Evolutionary conservation across 2,888 invertebrate genomes (phyloP).

Genomic region (Meganola albula): DNA sequence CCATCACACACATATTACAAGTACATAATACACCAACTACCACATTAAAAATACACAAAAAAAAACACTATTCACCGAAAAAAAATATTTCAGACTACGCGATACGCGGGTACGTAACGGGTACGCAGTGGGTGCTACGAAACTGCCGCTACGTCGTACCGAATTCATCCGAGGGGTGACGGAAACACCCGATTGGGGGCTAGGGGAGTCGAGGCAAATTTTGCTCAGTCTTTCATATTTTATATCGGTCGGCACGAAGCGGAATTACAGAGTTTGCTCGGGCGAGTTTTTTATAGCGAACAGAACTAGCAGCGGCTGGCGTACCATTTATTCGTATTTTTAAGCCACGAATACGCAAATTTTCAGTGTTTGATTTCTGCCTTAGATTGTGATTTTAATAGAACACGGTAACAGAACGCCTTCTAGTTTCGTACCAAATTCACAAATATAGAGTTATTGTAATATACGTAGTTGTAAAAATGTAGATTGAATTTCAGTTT

Average conservation of each 20-base stretch:
- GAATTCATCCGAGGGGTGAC: constrained; percentile 43
- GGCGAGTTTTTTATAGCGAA: constrained; percentile 69
- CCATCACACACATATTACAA: constrained; percentile 56
- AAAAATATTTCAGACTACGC: constrained; percentile 29
- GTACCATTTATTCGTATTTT: constrained; percentile 64
- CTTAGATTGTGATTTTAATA: constrained; percentile 61
- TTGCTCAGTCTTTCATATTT: constrained; percentile 75
- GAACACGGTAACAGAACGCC: constrained; percentile 39
- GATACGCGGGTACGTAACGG: constrained; percentile 40
- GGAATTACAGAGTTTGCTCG: constrained; percentile 73
- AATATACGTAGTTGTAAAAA: constrained; percentile 8
- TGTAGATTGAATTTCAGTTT: constrained; percentile 24
- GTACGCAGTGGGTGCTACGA: constrained; percentile 41
- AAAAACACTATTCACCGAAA: constrained; percentile 56
- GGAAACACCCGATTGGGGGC: constrained; percentile 46
- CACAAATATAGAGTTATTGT: constrained; percentile 30
- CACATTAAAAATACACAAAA: constrained; percentile 36
- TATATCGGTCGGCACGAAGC: constrained; percentile 67
- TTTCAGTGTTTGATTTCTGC: constrained; percentile 58
- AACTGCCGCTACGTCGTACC: constrained; percentile 70
- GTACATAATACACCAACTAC: constrained; percentile 39
- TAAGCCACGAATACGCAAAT: constrained; percentile 44
- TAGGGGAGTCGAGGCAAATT: constrained; percentile 55
- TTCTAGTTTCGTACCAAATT: constrained; percentile 12
- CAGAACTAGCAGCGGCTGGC: constrained; percentile 54